Percentiles rank a stretch among this genome's conserved stretches.
These are phyloP conservation scores for Pteronura brasiliensis DNA, from an alignment of 2,113 vertebrate genomes.

Conservation along the genomic window DNA sequence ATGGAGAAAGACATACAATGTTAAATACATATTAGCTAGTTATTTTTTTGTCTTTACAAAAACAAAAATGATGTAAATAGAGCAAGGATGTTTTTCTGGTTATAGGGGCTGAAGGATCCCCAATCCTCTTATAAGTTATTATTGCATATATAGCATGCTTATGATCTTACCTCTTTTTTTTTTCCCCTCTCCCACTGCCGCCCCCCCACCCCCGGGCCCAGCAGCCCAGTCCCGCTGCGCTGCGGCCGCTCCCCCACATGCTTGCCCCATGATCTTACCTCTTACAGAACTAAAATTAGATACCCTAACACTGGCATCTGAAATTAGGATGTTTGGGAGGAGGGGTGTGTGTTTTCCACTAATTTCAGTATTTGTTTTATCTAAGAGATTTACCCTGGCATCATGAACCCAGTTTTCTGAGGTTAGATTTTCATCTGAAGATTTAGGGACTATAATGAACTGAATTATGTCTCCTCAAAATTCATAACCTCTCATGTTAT, in stretches of 20 bases:
- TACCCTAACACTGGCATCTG: neutral
- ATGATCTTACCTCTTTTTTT: neutral
- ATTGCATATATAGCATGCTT: neutral
- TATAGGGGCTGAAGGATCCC: neutral
- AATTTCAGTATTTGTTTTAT: neutral
- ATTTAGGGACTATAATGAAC: neutral
- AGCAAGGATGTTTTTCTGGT: neutral
- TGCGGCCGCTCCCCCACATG: too few species aligned
- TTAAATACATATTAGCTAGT: neutral
- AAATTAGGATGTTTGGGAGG: neutral
- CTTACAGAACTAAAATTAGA: neutral
- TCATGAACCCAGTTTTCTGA: neutral
- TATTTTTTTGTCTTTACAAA: neutral
- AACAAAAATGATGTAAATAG: neutral
- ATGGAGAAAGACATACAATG: neutral
- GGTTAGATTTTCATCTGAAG: neutral
- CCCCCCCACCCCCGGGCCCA: too few species aligned
- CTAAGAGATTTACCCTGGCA: neutral
- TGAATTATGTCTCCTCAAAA: neutral
- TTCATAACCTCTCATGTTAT: neutral
- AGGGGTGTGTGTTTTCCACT: neutral
- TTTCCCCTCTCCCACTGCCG: accelerated
- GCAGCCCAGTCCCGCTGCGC: too few species aligned
- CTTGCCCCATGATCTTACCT: neutral
- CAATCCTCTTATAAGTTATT: neutral